Conservation (phyloP, 2,888 invertebrate species). For the Nipponacmea schrenckii region DNA sequence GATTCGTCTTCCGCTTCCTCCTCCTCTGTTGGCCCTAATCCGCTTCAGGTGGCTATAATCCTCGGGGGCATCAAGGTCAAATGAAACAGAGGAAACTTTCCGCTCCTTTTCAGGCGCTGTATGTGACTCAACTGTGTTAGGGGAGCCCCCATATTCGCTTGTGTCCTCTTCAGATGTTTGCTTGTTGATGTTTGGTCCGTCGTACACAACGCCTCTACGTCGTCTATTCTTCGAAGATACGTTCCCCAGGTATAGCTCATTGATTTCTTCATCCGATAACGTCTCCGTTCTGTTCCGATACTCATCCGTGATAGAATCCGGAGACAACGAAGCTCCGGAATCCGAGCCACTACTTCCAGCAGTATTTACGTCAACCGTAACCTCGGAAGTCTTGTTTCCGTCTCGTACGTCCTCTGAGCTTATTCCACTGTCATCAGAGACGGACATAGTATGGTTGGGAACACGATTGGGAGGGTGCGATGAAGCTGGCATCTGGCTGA, state of each 20-base stretch:
- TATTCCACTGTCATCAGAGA: no score
- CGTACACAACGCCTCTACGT: constrained; percentile 14
- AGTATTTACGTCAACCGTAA: background rate
- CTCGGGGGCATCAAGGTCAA: background rate
- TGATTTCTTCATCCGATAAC: constrained; percentile 31
- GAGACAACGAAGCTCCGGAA: background rate
- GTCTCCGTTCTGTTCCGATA: constrained; percentile 7
- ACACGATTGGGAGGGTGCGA: no score
- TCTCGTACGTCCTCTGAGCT: background rate
- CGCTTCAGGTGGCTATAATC: background rate
- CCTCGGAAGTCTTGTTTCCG: background rate
- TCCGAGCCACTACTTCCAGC: background rate
- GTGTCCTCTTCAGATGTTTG: background rate
- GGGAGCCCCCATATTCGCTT: background rate
- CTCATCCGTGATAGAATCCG: background rate
- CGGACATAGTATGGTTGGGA: no score
- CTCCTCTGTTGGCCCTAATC: background rate
- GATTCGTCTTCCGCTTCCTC: background rate
- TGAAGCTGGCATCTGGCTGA: no score
- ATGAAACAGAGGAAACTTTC: background rate
- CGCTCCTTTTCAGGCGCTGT: background rate
- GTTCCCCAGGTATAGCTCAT: constrained; percentile 35
- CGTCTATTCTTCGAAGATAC: constrained; percentile 27
- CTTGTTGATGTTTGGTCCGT: background rate
- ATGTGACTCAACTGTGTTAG: background rate